Base-by-base conservation (phyloP, 2,888 invertebrate genomes). In the Cerastis rubricosa region DNA sequence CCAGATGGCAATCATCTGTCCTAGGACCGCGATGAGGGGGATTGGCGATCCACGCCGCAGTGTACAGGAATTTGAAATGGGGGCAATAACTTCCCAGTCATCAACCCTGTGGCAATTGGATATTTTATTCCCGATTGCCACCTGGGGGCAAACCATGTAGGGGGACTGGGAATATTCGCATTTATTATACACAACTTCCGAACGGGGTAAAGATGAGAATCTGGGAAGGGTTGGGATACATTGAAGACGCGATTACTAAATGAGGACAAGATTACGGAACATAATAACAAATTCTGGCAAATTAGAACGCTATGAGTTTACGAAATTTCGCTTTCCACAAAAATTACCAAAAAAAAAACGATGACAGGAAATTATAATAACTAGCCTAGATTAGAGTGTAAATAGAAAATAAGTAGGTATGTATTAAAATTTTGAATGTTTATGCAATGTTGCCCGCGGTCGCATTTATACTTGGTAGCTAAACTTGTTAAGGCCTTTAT, bases 381-480 rank as follows among this genome's bases (percentile, higher is more conserved):
- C 22, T 64, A 78, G 65, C 19, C 29, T 73, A 80, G 57, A 6
- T 3, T 82, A 83, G 17, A 17, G 12, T 61, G 29, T 70, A 70
- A 70, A 49, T 80, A 80, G 68, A 29, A 57, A n/a, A 6, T 80
- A 80, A 70, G 83, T 78, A 76, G 51, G 40, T 61, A 59, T 29
- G 22, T 77, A 78, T 78, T 83, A 69, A 57, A 63, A 45, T 72
- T 74, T 70, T 83, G 22, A 69, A 78, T 66, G 45, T 84, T 73
- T 65, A 63, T 75, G 25, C 45, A 74, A 63, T 71, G 85, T 83
- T 83, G 85, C 75, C 69, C 66, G 72, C 51, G 71, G 61, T 81
- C 81, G 85, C 85, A 85, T 65, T 76, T 68, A 61, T 11, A 71
- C 67, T 69, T 70, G 85, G 83, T 75, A 85, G 83, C 83, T 85